A percentile compares a stretch with the other conserved stretches of the same genome.
These are phyloP conservation scores for Aphrophora alni DNA, from an alignment of 2,888 invertebrate genomes.

Conservation along the genomic window DNA sequence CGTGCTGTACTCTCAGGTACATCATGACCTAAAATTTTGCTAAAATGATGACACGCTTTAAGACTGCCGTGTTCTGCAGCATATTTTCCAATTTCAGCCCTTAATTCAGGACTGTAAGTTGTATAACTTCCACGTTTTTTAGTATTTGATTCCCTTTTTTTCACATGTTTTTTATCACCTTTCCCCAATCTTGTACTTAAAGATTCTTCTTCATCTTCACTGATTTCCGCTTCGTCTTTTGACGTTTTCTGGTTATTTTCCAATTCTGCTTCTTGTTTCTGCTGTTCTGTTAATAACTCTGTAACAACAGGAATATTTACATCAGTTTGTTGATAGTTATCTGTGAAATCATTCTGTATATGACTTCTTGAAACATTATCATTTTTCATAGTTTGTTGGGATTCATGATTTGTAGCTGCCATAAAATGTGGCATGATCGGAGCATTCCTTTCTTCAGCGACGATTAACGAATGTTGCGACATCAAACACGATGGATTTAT, in stretches of 20 bases:
- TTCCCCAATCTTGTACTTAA: neutral
- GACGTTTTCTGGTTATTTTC: neutral
- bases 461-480: constrained; percentile 27
- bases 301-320: constrained; percentile 20
- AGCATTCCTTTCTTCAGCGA: constrained; percentile 22
- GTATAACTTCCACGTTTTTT: constrained; percentile 45
- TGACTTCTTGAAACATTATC: neutral
- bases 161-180: constrained; percentile 20
- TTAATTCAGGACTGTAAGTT: constrained; percentile 45
- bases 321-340: neutral
- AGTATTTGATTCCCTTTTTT: constrained; percentile 33
- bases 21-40: constrained; percentile 44
- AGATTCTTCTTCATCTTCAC: constrained; percentile 15
- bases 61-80: constrained; percentile 46
- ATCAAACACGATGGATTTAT: constrained; percentile 15
- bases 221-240: neutral
- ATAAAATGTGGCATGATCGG: constrained; percentile 28
- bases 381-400: neutral
- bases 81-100: constrained; percentile 47
- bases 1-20: constrained; percentile 46
- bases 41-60: constrained; percentile 45
- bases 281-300: constrained; percentile 10
- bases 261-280: constrained; percentile 9
- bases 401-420: constrained; percentile 3
- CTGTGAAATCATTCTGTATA: constrained; percentile 7